Percentiles rank a stretch among this genome's conserved stretches.
Conservation (phyloP, 2,113 vertebrate genomes). For the Lepidothrix coronata region DNA sequence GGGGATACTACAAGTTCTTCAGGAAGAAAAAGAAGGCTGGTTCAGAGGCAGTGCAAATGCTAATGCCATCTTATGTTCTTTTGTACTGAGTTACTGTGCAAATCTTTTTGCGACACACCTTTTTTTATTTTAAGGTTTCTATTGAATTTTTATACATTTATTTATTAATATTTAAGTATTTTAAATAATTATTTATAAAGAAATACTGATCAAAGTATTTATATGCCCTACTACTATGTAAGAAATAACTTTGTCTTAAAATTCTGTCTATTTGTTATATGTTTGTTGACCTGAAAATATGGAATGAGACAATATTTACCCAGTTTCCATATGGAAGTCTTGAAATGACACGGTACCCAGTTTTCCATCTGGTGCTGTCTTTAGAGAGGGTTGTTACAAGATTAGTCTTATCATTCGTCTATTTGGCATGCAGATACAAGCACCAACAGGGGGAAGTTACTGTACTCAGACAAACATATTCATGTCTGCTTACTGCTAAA, state of each 20-base stretch:
- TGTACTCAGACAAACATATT: background rate
- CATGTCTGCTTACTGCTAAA: background rate
- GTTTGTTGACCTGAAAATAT: constrained; percentile 26
- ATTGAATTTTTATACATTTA: constrained; percentile 62
- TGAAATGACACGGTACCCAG: background rate
- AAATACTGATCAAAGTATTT: constrained; percentile 67
- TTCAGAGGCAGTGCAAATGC: constrained; percentile 18
- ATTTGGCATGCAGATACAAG: background rate
- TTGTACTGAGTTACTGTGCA: background rate
- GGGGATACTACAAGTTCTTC: background rate
- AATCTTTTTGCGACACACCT: background rate
- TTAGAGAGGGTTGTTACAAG: background rate
- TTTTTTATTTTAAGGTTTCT: background rate
- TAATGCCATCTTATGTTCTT: background rate
- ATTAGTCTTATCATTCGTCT: background rate
- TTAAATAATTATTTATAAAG: constrained; percentile 76
- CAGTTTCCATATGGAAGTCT: background rate
- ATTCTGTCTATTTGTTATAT: constrained; percentile 62
- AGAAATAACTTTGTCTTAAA: constrained; percentile 53
- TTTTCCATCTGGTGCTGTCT: background rate
- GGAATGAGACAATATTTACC: background rate
- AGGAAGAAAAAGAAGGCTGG: constrained; percentile 69
- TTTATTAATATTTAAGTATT: constrained; percentile 82
- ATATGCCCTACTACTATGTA: constrained; percentile 53
- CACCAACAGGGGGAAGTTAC: background rate